Conservation (phyloP, 2,797 vertebrate genomes). For the Tapirus indicus region DNA sequence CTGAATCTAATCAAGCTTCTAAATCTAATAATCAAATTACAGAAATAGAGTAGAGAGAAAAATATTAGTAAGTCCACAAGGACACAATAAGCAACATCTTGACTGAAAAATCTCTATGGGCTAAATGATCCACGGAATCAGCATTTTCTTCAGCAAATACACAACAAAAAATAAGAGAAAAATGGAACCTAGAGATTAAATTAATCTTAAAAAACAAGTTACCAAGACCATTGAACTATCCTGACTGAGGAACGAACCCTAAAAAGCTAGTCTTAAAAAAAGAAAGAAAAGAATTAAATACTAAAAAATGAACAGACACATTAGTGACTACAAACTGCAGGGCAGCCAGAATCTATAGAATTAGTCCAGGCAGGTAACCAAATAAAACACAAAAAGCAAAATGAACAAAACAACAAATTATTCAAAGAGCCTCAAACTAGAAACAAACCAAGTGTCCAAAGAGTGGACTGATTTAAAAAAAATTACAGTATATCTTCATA, state of each 20-base stretch:
- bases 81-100: background rate
- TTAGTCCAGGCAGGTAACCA: background rate
- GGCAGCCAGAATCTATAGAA: background rate
- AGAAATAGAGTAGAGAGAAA: background rate
- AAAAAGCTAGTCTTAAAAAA: too few species aligned
- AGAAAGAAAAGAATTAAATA: background rate
- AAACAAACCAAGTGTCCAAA: background rate
- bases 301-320: background rate
- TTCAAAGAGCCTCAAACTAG: background rate
- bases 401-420: background rate
- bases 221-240: background rate
- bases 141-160: constrained; percentile 17
- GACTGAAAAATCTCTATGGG: background rate
- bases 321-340: background rate
- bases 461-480: too few species aligned
- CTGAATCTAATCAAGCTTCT: background rate
- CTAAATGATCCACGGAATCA: background rate
- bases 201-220: background rate
- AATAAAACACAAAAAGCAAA: background rate
- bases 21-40: constrained; percentile 10
- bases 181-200: background rate
- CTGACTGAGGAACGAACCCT: background rate
- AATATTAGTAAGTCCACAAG: background rate
- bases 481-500: background rate
- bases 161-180: background rate